A percentile compares a stretch with the other conserved stretches of the same genome.
These are phyloP conservation scores for Oncopodura yosiiana DNA, from an alignment of 1,140 invertebrate genomes.

Conservation along the genomic window DNA sequence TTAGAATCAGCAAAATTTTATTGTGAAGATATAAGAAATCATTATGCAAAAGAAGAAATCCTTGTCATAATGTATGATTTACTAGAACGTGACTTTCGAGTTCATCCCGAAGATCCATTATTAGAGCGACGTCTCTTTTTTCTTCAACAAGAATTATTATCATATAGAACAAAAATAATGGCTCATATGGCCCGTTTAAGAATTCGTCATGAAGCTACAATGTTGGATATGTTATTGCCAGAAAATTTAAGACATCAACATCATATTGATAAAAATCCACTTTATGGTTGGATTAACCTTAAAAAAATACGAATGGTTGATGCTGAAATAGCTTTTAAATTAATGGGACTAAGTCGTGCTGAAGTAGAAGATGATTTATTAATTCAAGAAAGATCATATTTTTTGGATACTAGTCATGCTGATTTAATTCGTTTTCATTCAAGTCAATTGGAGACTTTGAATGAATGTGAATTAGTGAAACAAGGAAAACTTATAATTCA, in stretches of 20 bases:
- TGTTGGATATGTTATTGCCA: conserved; percentile 19
- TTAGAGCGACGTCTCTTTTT: background rate
- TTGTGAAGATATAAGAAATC: background rate
- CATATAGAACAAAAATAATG: conserved; percentile 24
- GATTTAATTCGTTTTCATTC: conserved; percentile 29
- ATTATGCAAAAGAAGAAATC: conserved; percentile 15
- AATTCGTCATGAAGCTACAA: conserved; percentile 23
- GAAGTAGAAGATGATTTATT: conserved; percentile 26
- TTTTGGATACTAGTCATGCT: conserved; percentile 6
- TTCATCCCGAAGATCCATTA: conserved; percentile 6
- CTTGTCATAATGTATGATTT: conserved; percentile 27
- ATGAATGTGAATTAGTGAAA: background rate
- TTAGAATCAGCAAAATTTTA: conserved; percentile 17
- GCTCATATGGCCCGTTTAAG: conserved; percentile 24
- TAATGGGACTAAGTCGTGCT: background rate
- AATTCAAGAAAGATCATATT: conserved; percentile 27
- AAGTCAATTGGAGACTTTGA: background rate
- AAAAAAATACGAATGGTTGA: conserved; percentile 8
- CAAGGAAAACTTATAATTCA: conserved; percentile 2
- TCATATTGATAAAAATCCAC: conserved; percentile 27
- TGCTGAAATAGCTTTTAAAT: background rate
- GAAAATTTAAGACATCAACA: conserved; percentile 17
- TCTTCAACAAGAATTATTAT: conserved; percentile 13
- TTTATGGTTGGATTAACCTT: conserved; percentile 27
- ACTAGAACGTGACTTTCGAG: conserved; percentile 21